Evolutionary conservation across 2,888 invertebrate genomes (phyloP).

Genomic region (Aporophyla lueneburgensis): DNA sequence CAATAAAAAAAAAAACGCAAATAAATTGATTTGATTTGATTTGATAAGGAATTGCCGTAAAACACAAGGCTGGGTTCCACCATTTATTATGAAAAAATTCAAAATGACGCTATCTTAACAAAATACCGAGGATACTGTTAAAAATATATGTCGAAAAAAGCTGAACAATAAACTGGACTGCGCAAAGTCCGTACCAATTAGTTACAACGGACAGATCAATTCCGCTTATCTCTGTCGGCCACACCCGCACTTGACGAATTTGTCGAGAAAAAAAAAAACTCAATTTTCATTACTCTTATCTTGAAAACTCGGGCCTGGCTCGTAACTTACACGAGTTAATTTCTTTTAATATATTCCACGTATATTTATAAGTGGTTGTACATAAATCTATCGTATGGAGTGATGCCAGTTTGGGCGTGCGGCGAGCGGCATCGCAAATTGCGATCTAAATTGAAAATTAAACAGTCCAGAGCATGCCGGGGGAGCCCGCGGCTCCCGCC

Average conservation of each 20-base stretch:
- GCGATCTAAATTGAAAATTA: conserved; percentile 92
- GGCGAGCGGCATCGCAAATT: conserved; percentile 89
- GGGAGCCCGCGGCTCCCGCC: conserved; percentile 55
- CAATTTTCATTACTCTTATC: conserved; percentile 88
- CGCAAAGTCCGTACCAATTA: conserved; percentile 66
- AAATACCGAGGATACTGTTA: conserved; percentile 54
- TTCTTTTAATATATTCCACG: conserved; percentile 87
- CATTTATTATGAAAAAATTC: conserved; percentile 24
- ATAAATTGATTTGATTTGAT: too few species aligned
- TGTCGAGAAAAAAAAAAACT: conserved; percentile 82
- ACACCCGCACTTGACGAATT: conserved; percentile 81
- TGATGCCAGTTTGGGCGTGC: conserved; percentile 89
- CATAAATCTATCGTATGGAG: conserved; percentile 88
- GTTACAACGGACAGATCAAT: conserved; percentile 78
- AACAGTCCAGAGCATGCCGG: conserved; percentile 79
- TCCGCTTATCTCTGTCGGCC: conserved; percentile 79
- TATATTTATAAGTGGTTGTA: conserved; percentile 74
- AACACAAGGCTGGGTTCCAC: neutral
- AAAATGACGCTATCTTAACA: conserved; percentile 53
- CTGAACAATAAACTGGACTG: conserved; percentile 63
- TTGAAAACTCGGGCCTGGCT: conserved; percentile 74
- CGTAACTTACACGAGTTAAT: conserved; percentile 88
- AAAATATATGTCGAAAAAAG: conserved; percentile 45
- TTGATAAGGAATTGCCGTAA: neutral
- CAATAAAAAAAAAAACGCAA: too few species aligned